Base-by-base conservation (phyloP, 2,797 vertebrate genomes). In the Xiphophorus birchmanni region DNA sequence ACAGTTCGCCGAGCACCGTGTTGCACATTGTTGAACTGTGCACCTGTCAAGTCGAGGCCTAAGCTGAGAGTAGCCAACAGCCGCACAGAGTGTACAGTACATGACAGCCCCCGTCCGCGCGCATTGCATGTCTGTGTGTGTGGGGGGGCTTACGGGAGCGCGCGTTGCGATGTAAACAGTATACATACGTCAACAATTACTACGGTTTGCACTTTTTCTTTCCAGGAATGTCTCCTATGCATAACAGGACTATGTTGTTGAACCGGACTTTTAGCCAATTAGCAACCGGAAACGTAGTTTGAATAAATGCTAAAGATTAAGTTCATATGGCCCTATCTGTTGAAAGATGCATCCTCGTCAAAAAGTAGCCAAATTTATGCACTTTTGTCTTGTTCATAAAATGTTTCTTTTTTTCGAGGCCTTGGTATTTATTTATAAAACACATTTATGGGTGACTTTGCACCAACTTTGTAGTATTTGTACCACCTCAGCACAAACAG, bases 41-140 rank as follows among this genome's bases (percentile, higher is more conserved):
- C 94, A 95, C 94, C 94, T 95, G 94, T 95, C 94, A 94, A 94
- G 87, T 93, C 89, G 89, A 93, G 94, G 94, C 94, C 93, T 93
- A 91, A 88, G 87, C 91, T 9, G 83, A 87, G 89, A 86, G 89
- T 87, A 87, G 79, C 81, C 74, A 79, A 71, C 87, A 71, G 88
- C 88, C 88, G 88, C 91, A 90, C 94, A 84, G 11, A 85, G 83
- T 90, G 92, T 92, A 90, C 90, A 80, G 84, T 87, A 90, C 90
- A 78, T 35, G 76, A 32, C 79, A 90, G 94, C 87, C 92, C 81
- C 84, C 91, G 94, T 92, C 93, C 94, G 67, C 69, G 79, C 54
- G 77, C 50, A n/a, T n/a, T n/a, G 67, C 67, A 44, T 2, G 37
- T 74, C 79, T 74, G 23, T 54, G 69, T 69, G 78, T 54, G 76